Conservation (phyloP, 2,888 invertebrate species). For the Thymelicus acteon region DNA sequence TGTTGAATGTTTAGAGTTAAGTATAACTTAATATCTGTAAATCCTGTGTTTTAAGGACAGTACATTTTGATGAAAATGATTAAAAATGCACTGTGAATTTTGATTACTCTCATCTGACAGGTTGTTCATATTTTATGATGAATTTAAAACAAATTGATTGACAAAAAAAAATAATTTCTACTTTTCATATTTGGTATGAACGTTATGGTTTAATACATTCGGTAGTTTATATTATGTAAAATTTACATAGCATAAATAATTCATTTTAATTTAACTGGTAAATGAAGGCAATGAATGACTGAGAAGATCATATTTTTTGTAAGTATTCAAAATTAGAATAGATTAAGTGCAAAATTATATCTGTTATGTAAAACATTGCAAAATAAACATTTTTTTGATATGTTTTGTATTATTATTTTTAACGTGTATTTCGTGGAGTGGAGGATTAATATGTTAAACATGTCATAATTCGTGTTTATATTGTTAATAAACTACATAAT, state of each 20-base stretch:
- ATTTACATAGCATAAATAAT: not conserved
- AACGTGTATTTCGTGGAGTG: not conserved
- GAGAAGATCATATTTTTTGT: constrained; percentile 45
- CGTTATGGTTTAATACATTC: not conserved
- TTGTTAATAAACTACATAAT: too few relatives aligned
- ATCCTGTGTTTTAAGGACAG: constrained; percentile 6
- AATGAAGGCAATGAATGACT: constrained; percentile 48
- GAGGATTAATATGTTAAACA: too few relatives aligned
- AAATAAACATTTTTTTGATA: constrained; percentile 62
- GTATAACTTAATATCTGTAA: constrained; percentile 23
- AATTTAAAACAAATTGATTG: constrained; percentile 6
- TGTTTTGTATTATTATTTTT: constrained; percentile 14
- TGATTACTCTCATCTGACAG: not conserved
- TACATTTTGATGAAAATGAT: not conserved
- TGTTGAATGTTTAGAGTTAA: constrained; percentile 38
- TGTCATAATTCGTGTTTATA: too few relatives aligned
- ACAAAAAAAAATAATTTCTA: not conserved
- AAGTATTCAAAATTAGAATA: constrained; percentile 47
- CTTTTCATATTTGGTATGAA: not conserved
- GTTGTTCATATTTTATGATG: not conserved
- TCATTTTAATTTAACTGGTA: constrained; percentile 13
- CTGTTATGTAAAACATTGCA: constrained; percentile 58
- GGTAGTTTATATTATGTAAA: not conserved
- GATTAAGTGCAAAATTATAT: constrained; percentile 59
- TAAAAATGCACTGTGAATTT: too few relatives aligned